Conservation (phyloP, 2,113 vertebrate genomes). For the Brachionichthys hirsutus region DNA sequence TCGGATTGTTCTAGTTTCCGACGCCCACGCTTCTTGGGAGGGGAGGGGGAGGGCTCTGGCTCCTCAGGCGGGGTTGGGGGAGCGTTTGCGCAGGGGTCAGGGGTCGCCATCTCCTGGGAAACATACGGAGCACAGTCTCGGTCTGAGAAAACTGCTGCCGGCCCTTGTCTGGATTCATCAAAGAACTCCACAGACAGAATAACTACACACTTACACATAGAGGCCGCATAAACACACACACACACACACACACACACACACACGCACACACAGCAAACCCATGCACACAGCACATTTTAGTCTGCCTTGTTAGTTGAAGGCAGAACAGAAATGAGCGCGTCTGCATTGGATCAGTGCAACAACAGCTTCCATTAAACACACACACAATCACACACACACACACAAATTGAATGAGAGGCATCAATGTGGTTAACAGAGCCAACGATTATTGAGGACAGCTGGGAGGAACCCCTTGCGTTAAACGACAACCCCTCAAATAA, state of each 20-base stretch:
- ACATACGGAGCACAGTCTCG: conserved; percentile 57
- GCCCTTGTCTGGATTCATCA: conserved; percentile 37
- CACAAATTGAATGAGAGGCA: conserved; percentile 21
- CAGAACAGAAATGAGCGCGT: conserved; percentile 41
- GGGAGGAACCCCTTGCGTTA: not conserved
- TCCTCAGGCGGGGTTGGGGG: conserved; percentile 85
- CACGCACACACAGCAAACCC: too few relatives aligned
- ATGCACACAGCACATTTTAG: conserved; percentile 29
- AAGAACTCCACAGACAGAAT: conserved; percentile 41
- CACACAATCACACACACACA: conserved; percentile 44
- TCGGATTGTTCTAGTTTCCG: conserved; percentile 71
- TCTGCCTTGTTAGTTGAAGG: conserved; percentile 51
- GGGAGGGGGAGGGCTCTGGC: conserved; percentile 68
- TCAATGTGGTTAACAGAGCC: conserved; percentile 15
- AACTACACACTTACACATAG: conserved; percentile 31
- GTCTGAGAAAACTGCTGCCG: conserved; percentile 54
- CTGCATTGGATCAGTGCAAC: conserved; percentile 51
- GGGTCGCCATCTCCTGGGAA: conserved; percentile 72
- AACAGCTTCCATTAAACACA: conserved; percentile 44
- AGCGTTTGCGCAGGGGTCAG: conserved; percentile 80
- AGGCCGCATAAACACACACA: conserved; percentile 27
- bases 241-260: conserved; percentile 10
- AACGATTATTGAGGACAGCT: conserved; percentile 30
- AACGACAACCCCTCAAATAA: not conserved
- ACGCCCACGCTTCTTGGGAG: conserved; percentile 74